Base-by-base conservation (phyloP, 2,888 invertebrate species). In the Eristalis pertinax region DNA sequence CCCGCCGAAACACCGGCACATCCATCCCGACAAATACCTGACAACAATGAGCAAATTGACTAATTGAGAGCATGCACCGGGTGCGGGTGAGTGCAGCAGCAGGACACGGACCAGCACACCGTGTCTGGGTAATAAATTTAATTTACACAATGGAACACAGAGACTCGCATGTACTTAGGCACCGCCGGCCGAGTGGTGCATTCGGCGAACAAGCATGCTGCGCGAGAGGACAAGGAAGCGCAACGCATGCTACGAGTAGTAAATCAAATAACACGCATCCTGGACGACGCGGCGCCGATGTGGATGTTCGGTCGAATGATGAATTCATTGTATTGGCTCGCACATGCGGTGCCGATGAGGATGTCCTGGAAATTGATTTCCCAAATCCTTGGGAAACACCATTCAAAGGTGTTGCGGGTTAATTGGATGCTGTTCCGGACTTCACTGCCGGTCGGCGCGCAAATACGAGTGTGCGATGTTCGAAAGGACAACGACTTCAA, bases 11-110 rank as follows among this genome's bases (percentile, higher is more conserved):
- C 68, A 64, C 43, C 43, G 43, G 43, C 8, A 65, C 22, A 69
- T 38, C 77, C 74, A 56, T 62, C 80, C 56, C 72, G 76, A 75
- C 81, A 76, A 85, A 73, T 80, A 85, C 72, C 75, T 86, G 82
- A 83, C 82, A 86, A 86, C 83, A 82, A 86, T 78, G 73, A 70
- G 70, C 78, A 82, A 86, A 86, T 65, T 86, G 86, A 86, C 86
- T 86, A 83, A 82, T 85, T 85, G 83, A 62, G 58, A 86, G 82
- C 70, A 65, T 86, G 80, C 72, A 86, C 41, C 32, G 74, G 67
- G 29, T 69, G 65, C 78, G 56, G 78, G 86, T 82, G 32, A 32
- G 63, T 70, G 56, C 62, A 67, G 60, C 8, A 19, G 50, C 64
- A 68, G 73, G 73, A 85, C 82, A 83, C 67, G 78, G 38, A 50